Evolutionary conservation across 2,888 invertebrate genomes (phyloP).

Genomic region (Lycocerus yunnanus): DNA sequence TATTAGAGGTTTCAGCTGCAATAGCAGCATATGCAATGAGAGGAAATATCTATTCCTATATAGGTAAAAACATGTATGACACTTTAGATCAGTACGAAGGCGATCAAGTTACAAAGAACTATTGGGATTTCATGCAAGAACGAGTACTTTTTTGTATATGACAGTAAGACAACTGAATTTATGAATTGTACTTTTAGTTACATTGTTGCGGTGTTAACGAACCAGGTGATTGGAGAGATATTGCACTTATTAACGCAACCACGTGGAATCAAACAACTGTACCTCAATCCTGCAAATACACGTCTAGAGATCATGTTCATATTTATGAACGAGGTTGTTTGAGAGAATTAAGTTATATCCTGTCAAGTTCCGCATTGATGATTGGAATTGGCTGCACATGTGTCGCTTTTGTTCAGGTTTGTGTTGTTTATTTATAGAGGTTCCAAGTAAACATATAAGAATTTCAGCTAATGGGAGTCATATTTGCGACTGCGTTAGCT

Average conservation of each 20-base stretch:
- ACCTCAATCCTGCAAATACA: conserved; percentile 27
- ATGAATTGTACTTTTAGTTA: conserved; percentile 43
- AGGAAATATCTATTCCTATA: conserved; percentile 50
- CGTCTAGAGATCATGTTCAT: neutral
- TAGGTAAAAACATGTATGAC: conserved; percentile 57
- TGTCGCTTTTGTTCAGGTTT: conserved; percentile 79
- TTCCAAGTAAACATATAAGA: neutral
- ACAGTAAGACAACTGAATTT: neutral
- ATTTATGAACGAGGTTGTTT: conserved; percentile 62
- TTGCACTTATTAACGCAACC: neutral
- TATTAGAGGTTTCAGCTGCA: conserved; percentile 65
- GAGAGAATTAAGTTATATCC: conserved; percentile 62
- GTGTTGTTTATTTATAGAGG: conserved; percentile 10
- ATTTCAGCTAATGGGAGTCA: conserved; percentile 79
- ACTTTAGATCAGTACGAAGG: conserved; percentile 56
- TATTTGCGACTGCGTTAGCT: conserved; percentile 88
- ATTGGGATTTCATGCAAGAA: conserved; percentile 64
- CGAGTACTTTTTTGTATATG: conserved; percentile 54
- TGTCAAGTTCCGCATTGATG: conserved; percentile 73
- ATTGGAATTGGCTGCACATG: conserved; percentile 77
- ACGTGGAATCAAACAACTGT: neutral
- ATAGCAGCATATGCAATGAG: conserved; percentile 61
- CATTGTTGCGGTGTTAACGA: conserved; percentile 54
- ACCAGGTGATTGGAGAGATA: conserved; percentile 48
- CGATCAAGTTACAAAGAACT: conserved; percentile 49